Conservation (phyloP, 2,797 vertebrate species). For the Enteromius afrohamiltoni region DNA sequence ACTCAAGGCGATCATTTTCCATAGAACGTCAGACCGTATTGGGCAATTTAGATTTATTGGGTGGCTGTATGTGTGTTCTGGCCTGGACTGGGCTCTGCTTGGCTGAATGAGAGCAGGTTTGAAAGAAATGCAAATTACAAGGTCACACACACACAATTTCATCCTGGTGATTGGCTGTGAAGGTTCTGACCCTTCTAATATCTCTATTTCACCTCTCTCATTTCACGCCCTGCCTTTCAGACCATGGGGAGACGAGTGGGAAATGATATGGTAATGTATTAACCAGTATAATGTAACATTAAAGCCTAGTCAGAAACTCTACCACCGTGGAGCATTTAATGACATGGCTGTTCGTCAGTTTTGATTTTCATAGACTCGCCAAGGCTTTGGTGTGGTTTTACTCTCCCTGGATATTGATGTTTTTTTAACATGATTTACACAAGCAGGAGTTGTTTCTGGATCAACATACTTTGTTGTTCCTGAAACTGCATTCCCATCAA, state of each 20-base stretch:
- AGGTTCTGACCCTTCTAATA: constrained; percentile 50
- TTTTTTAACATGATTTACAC: constrained; percentile 43
- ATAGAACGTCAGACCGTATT: background rate
- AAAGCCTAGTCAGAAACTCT: constrained; percentile 21
- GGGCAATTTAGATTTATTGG: constrained; percentile 21
- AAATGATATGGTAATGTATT: constrained; percentile 52
- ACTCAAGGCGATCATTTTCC: constrained; percentile 41
- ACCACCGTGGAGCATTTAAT: constrained; percentile 12
- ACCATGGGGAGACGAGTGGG: constrained; percentile 29
- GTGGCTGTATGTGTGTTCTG: constrained; percentile 13
- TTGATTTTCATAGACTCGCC: constrained; percentile 1
- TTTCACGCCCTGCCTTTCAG: constrained; percentile 25
- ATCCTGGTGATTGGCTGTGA: constrained; percentile 54
- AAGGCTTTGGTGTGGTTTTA: background rate
- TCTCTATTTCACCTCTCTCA: constrained; percentile 49
- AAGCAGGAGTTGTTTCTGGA: constrained; percentile 3
- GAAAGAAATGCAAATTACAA: constrained; percentile 52
- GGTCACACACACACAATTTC: constrained; percentile 47
- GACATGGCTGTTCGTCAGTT: background rate
- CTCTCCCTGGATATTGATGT: constrained; percentile 9
- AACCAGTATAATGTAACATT: constrained; percentile 34
- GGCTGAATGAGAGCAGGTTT: constrained; percentile 41
- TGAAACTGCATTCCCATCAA: constrained; percentile 19
- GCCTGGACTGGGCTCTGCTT: background rate
- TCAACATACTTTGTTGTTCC: constrained; percentile 25